Percentiles rank a stretch among this genome's conserved stretches.
Evolutionary conservation across 1,140 invertebrate genomes (phyloP).

Genomic region (Neoseiulus cucumeris): DNA sequence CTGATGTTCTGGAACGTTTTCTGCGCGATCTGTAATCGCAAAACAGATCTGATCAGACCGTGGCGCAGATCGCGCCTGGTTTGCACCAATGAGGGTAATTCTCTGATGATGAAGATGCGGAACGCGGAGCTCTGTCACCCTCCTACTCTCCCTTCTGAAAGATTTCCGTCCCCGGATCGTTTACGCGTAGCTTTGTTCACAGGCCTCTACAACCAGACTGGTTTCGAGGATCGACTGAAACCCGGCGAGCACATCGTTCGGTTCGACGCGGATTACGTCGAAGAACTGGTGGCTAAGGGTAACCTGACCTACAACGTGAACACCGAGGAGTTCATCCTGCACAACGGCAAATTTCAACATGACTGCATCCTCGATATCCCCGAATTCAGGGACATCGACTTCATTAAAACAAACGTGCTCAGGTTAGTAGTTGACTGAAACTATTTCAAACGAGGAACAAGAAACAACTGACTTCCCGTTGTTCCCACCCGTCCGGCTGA

Average conservation of each 20-base stretch:
- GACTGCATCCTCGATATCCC: constrained; percentile 8
- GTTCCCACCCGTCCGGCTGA: not conserved
- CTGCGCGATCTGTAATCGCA: constrained; percentile 4
- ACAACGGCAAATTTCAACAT: constrained; percentile 5
- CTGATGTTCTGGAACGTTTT: constrained; percentile 7
- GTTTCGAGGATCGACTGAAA: not conserved
- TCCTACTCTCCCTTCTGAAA: no score
- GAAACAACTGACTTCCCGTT: not conserved
- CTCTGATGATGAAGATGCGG: not conserved
- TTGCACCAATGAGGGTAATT: not conserved
- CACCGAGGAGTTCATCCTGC: constrained; percentile 2
- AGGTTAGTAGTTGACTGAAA: not conserved
- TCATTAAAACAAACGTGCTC: constrained; percentile 9
- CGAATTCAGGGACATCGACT: not conserved
- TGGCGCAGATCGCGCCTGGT: not conserved
- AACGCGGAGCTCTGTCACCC: no score
- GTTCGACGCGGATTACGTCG: not conserved
- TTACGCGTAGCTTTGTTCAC: no score
- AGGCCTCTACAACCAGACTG: not conserved
- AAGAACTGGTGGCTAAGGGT: not conserved
- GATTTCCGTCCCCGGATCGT: no score
- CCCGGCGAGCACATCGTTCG: constrained; percentile 1
- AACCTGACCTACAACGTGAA: constrained; percentile 3
- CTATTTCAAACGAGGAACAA: no score
- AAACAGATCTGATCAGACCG: not conserved